Base-by-base conservation (phyloP, 1,140 invertebrate species). In the Apocrypta bakeri region DNA sequence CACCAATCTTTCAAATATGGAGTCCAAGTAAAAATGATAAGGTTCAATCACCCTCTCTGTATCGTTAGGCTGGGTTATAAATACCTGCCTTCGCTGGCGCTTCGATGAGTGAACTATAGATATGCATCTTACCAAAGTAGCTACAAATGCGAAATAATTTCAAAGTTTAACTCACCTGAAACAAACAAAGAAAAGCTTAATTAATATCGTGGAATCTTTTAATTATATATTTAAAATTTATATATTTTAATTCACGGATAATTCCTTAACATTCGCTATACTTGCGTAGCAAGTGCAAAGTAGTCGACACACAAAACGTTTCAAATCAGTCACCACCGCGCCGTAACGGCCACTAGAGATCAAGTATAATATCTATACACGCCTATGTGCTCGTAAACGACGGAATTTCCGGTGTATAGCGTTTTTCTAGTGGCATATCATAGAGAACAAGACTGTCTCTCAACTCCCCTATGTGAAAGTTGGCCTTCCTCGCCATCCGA, bases 121-220 rank as follows among this genome's bases (percentile, higher is more conserved):
- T n/a, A n/a, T n/a, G n/a, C n/a, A n/a, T n/a, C n/a, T n/a, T n/a
- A n/a, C n/a, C n/a, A n/a, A n/a, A n/a, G n/a, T n/a, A n/a, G n/a
- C n/a, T n/a, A n/a, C n/a, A n/a, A n/a, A n/a, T n/a, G n/a, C n/a
- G n/a, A n/a, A n/a, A n/a, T n/a, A n/a, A n/a, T n/a, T n/a, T n/a
- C n/a, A n/a, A n/a, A n/a, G n/a, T n/a, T n/a, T 69, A 24, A 79
- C 77, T 79, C 77, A 79, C 77, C 77, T 79, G 29, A 48, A 79
- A 79, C 77, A 79, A 40, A 79, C 9, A 25, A 69, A 63, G 25
- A 1, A 56, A 31, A 71, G 27, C 29, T 25, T 1, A 1, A 64
- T 77, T 63, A 77, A 40, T 77, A 33, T 17, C 7, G 2, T 56
- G 21, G 0, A 17, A n/a, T n/a, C n/a, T n/a, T n/a, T n/a, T n/a